Conservation (phyloP, 2,113 vertebrate genomes). For the Paedocypris sp. region DNA sequence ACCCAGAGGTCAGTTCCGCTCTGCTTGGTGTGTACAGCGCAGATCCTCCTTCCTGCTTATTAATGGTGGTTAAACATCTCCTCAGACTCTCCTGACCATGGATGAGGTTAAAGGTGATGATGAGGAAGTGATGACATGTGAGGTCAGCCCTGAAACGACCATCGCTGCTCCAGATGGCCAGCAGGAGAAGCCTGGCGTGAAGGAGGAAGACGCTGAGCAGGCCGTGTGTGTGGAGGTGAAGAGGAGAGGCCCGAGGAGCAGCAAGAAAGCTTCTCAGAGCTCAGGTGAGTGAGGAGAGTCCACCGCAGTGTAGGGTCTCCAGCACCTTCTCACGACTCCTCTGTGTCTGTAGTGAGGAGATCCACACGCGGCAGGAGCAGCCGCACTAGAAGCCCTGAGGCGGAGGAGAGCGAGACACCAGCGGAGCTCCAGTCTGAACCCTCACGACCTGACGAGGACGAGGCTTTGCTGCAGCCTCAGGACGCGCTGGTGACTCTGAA, state of each 20-base stretch:
- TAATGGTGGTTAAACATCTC: slow-evolving; percentile 34
- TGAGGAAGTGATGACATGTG: slow-evolving; percentile 40
- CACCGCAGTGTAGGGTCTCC: background rate
- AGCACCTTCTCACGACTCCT: no score
- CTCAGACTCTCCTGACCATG: slow-evolving; percentile 60
- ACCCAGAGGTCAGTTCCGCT: slow-evolving; percentile 45
- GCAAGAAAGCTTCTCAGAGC: slow-evolving; percentile 12
- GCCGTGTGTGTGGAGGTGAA: background rate
- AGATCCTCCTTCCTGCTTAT: background rate
- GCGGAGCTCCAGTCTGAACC: background rate
- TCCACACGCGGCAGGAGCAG: slow-evolving; percentile 15
- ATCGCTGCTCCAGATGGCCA: slow-evolving; percentile 41
- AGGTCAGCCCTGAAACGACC: background rate
- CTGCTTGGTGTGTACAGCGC: background rate
- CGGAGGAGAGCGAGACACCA: slow-evolving; percentile 7
- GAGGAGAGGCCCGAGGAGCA: background rate
- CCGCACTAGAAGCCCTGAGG: background rate
- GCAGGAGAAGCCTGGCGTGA: slow-evolving; percentile 57
- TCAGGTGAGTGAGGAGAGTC: slow-evolving; percentile 20
- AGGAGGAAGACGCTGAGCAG: slow-evolving; percentile 63
- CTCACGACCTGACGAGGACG: no score
- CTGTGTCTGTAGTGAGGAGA: slow-evolving; percentile 31
- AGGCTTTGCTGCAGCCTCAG: no score
- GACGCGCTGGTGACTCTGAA: slow-evolving; percentile 67
- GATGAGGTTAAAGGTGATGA: slow-evolving; percentile 68